A percentile compares a stretch with the other conserved stretches of the same genome.
These are phyloP conservation scores for Mormyrops boulengeri DNA, from an alignment of 2,797 vertebrate genomes.

Conservation along the genomic window DNA sequence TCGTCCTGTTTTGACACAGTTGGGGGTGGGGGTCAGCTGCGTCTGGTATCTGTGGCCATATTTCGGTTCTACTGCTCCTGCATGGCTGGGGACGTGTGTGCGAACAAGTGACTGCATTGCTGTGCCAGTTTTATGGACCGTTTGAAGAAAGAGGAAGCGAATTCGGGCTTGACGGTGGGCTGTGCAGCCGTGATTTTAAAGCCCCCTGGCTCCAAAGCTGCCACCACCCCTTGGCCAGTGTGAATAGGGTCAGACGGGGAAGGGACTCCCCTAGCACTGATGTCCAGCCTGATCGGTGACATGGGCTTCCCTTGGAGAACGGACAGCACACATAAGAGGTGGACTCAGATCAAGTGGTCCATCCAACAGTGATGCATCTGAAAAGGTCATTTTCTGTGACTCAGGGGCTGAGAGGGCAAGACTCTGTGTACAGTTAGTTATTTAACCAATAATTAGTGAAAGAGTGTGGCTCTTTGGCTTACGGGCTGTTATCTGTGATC, in stretches of 20 bases:
- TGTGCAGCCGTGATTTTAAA: background rate
- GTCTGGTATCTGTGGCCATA: constrained; percentile 30
- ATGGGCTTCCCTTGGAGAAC: constrained; percentile 29
- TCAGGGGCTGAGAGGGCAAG: constrained; percentile 44
- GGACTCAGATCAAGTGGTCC: constrained; percentile 48
- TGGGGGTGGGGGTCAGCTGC: background rate
- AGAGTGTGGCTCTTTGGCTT: background rate
- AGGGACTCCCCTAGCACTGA: background rate
- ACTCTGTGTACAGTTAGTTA: background rate
- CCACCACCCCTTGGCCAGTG: background rate
- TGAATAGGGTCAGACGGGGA: background rate
- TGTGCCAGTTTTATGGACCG: background rate
- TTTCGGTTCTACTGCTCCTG: background rate
- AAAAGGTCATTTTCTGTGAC: constrained; percentile 54
- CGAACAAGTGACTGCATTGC: background rate
- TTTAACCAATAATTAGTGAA: constrained; percentile 13
- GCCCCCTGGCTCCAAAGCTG: background rate
- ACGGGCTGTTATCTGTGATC: background rate
- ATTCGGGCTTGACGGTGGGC: background rate
- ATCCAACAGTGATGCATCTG: constrained; percentile 53
- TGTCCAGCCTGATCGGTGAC: constrained; percentile 2
- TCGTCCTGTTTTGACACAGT: background rate
- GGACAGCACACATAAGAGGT: constrained; percentile 52
- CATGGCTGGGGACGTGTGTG: background rate
- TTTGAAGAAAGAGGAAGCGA: constrained; percentile 14